These are phyloP conservation scores for Papilio xuthus DNA, from an alignment of 1,140 invertebrate genomes.

Conservation along the genomic window DNA sequence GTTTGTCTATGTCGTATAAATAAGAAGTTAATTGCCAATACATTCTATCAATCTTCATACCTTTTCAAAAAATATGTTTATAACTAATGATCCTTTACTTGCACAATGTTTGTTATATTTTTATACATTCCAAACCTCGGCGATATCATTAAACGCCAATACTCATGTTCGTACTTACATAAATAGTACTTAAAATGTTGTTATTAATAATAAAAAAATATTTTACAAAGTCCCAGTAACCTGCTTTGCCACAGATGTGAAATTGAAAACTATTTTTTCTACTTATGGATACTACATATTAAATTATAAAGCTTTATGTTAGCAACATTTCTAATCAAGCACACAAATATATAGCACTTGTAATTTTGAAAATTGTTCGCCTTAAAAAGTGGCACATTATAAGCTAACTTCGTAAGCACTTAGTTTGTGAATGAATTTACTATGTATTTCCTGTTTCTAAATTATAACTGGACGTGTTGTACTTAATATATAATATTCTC, in stretches of 20 bases:
- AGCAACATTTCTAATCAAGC: conserved; percentile 33
- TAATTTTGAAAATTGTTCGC: conserved; percentile 31
- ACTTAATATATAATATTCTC: conserved; percentile 51
- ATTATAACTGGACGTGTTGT: conserved; percentile 54
- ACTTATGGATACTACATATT: conserved; percentile 28
- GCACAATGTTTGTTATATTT: conserved; percentile 34
- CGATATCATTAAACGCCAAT: neutral
- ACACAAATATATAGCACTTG: conserved; percentile 35
- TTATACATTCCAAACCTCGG: conserved; percentile 32
- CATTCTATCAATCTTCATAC: neutral
- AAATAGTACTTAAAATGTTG: conserved; percentile 31
- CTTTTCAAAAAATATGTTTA: neutral
- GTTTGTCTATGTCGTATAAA: too few species aligned
- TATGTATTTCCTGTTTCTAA: conserved; percentile 51
- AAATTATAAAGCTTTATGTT: conserved; percentile 18
- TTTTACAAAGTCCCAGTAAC: neutral
- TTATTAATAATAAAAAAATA: neutral
- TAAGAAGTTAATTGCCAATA: neutral
- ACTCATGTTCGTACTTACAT: conserved; percentile 14
- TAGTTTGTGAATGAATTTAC: conserved; percentile 41
- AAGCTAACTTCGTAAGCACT: conserved; percentile 39
- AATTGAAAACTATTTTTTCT: conserved; percentile 33
- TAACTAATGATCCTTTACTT: neutral
- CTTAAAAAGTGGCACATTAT: conserved; percentile 11
- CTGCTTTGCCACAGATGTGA: conserved; percentile 11